Evolutionary conservation across 64 coral and sea anemone genomes (phyloP).

Genomic region (Trachythela sp.): DNA sequence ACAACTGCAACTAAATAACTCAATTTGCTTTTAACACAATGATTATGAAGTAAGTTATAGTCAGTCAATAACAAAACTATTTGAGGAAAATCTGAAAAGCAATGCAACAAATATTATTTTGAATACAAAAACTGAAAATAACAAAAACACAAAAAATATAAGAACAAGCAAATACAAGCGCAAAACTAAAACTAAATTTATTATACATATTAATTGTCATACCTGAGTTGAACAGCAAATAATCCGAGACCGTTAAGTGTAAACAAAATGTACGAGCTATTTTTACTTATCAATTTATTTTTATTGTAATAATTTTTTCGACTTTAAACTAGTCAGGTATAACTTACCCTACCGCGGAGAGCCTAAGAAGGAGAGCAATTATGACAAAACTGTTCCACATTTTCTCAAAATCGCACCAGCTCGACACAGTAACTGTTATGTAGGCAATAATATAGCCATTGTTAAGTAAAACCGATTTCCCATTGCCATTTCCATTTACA

Average conservation of each 20-base stretch:
- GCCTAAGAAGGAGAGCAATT: neutral
- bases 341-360: constrained; percentile 2
- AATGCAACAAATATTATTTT: neutral
- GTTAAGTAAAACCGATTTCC: neutral
- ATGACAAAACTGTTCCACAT: constrained; percentile 15
- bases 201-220: neutral
- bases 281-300: neutral
- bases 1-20: too few species aligned
- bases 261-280: neutral
- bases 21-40: too few species aligned
- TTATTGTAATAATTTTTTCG: neutral
- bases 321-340: neutral
- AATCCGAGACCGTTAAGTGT: too few species aligned
- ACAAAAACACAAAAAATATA: too few species aligned
- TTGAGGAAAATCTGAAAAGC: neutral
- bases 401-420: neutral
- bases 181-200: neutral
- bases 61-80: too few species aligned
- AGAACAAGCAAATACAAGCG: neutral
- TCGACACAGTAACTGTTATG: constrained; percentile 6
- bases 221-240: too few species aligned
- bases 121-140: neutral
- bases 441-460: constrained; percentile 23
- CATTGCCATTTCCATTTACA: neutral
- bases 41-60: too few species aligned